Base-by-base conservation (phyloP, 2,113 vertebrate genomes). In the Leptodactylus fuscus region DNA sequence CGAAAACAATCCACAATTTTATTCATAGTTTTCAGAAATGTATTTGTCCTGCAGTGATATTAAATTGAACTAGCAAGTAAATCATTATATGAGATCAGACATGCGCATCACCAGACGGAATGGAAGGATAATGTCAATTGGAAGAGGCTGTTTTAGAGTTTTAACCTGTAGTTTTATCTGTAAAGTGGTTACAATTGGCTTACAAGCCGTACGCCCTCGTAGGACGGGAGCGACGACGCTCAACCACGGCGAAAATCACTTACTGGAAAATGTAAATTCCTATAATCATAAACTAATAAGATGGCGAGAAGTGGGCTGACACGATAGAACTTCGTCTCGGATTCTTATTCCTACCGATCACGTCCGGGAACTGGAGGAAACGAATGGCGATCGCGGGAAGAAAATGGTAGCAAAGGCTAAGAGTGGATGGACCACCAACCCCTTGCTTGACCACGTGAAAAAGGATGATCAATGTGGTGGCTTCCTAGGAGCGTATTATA, bases 1-100 rank as follows among this genome's bases (percentile, higher is more conserved):
- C 27, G 20, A 77, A 77, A 77, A 77, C 29, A 53, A 51, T 76
- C 24, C 74, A 76, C 44, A 76, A 77, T 77, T 53, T 34, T 77
- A 77, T 77, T 77, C 75, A 77, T 77, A 77, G 75, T 77, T 77
- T 77, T 77, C 75, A 53, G 36, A 77, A 48, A 77, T 69, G 48
- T 53, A 77, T 77, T 77, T 77, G 48, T 77, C 75, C 75, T 77
- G 75, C 75, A 77, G 75, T 77, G 48, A 77, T 77, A 53, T 77
- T 77, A 53, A 77, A 77, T 77, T 77, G 49, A 77, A 77, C 27
- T 55, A 77, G 75, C 75, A 55, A 77, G 49, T 77, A 77, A 77
- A 77, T 77, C 75, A 77, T 77, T 53, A 77, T 53, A 36, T 36
- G 9, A 77, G 49, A 77, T 77, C 49, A 77, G 29, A 77, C 48